Base-by-base conservation (phyloP, 2,888 invertebrate genomes). In the Dasysyrphus tricinctus region DNA sequence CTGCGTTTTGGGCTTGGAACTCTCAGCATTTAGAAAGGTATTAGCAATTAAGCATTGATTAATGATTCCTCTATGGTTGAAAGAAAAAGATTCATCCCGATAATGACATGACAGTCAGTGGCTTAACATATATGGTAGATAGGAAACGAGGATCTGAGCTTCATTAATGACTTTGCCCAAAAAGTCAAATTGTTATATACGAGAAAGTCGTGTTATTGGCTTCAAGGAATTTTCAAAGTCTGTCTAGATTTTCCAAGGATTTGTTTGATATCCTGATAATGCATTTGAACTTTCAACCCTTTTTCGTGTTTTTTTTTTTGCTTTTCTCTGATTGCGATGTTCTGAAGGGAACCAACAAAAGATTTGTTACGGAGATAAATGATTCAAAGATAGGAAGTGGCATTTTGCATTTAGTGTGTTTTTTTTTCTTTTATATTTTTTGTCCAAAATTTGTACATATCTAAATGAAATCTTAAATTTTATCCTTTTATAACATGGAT, bases 41-140 rank as follows among this genome's bases (percentile, higher is more conserved):
- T 86, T 86, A 86, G 86, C 86, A 86, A 86, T 86, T 86, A 86
- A 73, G 85, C 69, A 80, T 86, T 86, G 86, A 86, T 86, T 86
- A 82, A 86, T 86, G 82, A 70, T 86, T 29, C 63, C 49, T 56
- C n/a, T n/a, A n/a, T n/a, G 16, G 54, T 11, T n/a, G 51, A 37
- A 14, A 37, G 54, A 80, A 67, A 54, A 37, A 73, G 73, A 78
- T 81, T 57, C 85, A 65, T 82, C 65, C 56, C 78, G 78, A 86
- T 86, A 86, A 82, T 86, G 82, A 86, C 86, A 82, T 86, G 86
- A 82, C 86, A 86, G 70, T 72, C 86, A 86, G 70, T 82, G 81
- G 86, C 85, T 85, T 85, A 85, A 69, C 80, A 65, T 80, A 44
- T 59, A 59, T 19, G 24, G 3, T 8, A 16, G 7, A 19, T 39